phyloP scores from a whole-genome alignment of 2,113 vertebrate genomes.

The Eclectus roratus region DNA sequence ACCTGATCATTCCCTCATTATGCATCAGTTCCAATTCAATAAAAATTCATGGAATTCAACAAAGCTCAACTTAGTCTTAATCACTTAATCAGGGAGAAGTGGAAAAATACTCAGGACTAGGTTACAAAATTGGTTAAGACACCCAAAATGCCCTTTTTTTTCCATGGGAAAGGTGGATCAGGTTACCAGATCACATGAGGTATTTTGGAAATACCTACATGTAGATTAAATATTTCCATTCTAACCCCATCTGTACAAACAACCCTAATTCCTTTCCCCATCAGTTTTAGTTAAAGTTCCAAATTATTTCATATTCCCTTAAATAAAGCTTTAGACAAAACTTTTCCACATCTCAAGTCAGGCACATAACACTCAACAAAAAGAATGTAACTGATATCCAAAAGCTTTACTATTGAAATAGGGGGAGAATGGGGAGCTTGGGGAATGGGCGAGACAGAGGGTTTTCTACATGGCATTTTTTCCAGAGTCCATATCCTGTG shows the following conservation, averaged over 20 bases:
- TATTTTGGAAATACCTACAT: neutral
- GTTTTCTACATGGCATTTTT: neutral
- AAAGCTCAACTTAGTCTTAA: neutral
- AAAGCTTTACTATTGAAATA: neutral
- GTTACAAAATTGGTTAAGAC: conserved; percentile 17
- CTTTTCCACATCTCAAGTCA: conserved; percentile 37
- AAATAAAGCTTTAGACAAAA: conserved; percentile 45
- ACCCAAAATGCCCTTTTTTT: neutral
- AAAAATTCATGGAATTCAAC: neutral
- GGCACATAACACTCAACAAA: neutral
- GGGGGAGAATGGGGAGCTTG: neutral
- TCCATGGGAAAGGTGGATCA: neutral
- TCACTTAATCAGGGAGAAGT: neutral
- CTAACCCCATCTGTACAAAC: conserved; percentile 60
- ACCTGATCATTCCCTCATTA: neutral
- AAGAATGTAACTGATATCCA: conserved; percentile 4
- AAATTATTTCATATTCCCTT: conserved; percentile 31
- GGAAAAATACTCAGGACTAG: conserved; percentile 5
- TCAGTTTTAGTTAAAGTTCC: conserved; percentile 24
- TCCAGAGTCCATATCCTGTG: neutral
- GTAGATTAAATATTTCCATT: conserved; percentile 55
- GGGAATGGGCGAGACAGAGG: neutral
- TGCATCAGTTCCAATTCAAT: neutral
- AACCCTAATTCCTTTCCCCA: conserved; percentile 21
- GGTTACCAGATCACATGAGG: conserved; percentile 29